phyloP scores from a whole-genome alignment of 2,888 invertebrate species.

The Oxystoma pomonae region DNA sequence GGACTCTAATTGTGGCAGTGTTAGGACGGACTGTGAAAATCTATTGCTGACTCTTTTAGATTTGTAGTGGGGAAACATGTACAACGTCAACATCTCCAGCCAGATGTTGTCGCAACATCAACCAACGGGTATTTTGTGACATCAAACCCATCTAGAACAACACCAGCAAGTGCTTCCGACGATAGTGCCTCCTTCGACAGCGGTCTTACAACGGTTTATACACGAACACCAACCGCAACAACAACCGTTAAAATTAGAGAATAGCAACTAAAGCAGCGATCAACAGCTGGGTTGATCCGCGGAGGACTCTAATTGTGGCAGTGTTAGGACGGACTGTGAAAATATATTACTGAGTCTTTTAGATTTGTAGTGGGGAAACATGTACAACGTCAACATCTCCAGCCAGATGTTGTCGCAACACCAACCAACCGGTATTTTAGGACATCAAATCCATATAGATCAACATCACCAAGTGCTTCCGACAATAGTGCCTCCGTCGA shows the following conservation, averaged over 20 bases:
- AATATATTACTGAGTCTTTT: no score
- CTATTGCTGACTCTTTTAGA: no score
- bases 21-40: no score
- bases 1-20: no score
- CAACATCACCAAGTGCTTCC: conserved; percentile 38
- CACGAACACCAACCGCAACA: conserved; percentile 25
- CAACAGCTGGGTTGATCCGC: conserved; percentile 23
- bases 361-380: no score
- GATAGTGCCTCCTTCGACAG: conserved; percentile 21
- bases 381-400: neutral
- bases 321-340: no score
- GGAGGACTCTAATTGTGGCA: no score
- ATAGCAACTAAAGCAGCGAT: conserved; percentile 19
- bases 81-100: conserved; percentile 55
- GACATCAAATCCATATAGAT: neutral
- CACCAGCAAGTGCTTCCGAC: conserved; percentile 34
- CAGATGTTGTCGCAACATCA: conserved; percentile 49
- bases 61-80: conserved; percentile 59
- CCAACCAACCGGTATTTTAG: neutral
- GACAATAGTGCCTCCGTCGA: conserved; percentile 23
- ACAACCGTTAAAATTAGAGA: conserved; percentile 28
- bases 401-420: neutral
- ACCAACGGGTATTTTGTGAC: conserved; percentile 25
- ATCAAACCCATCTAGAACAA: conserved; percentile 52
- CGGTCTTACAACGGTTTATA: conserved; percentile 27